phyloP scores from a whole-genome alignment of 2,888 invertebrate species.

The Polydrusus cervinus region DNA sequence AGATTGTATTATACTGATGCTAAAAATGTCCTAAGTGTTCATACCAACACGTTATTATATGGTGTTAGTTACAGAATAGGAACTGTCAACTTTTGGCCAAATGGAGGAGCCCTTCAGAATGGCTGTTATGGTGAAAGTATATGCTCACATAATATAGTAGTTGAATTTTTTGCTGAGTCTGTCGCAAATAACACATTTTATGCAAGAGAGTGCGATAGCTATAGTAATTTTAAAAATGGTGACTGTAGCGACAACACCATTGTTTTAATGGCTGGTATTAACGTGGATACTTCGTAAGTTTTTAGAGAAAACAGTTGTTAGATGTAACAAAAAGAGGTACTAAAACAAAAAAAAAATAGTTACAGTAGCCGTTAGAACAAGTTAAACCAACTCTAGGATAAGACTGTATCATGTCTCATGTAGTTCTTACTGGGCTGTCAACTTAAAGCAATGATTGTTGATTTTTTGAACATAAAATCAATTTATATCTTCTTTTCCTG shows the following conservation, averaged over 20 bases:
- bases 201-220: slow-evolving; percentile 45
- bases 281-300: slow-evolving; percentile 45
- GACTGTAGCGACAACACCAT: slow-evolving; percentile 38
- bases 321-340: no score
- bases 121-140: slow-evolving; percentile 58
- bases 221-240: slow-evolving; percentile 32
- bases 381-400: no score
- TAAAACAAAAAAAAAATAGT: no score
- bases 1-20: neutral
- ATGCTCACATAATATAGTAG: slow-evolving; percentile 71
- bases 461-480: no score
- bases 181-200: slow-evolving; percentile 59
- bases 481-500: no score
- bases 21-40: neutral
- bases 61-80: neutral
- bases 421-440: no score
- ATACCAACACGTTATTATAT: neutral
- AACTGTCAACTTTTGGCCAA: neutral
- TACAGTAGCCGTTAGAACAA: no score
- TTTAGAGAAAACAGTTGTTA: no score
- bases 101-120: neutral
- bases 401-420: no score
- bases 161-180: slow-evolving; percentile 70
- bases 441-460: no score
- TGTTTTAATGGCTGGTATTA: slow-evolving; percentile 53